Evolutionary conservation across 2,113 vertebrate species (phyloP).

Genomic region (Mastomys natalensis): DNA sequence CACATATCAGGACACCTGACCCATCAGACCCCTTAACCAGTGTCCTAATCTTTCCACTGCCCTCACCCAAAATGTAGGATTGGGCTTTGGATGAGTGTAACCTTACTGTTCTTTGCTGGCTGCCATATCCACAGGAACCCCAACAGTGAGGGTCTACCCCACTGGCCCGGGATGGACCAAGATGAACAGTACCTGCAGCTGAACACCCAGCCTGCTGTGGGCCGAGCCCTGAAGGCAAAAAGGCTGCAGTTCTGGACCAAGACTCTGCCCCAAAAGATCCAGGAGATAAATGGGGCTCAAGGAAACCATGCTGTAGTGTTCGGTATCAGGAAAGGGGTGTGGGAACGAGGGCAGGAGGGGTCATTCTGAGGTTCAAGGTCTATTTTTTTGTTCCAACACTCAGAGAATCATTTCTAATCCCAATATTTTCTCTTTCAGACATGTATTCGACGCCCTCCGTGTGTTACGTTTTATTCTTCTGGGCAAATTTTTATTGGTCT

Average conservation of each 20-base stretch:
- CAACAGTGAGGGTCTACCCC: not conserved
- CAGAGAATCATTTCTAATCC: not conserved
- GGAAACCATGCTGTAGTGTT: not conserved
- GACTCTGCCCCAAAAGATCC: no score
- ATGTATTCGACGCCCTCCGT: not conserved
- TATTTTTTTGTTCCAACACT: not conserved
- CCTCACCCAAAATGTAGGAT: not conserved
- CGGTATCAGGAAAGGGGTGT: not conserved
- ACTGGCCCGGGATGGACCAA: not conserved
- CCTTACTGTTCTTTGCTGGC: not conserved
- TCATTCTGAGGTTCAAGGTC: not conserved
- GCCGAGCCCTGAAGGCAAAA: slow-evolving; percentile 8
- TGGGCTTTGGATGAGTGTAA: not conserved
- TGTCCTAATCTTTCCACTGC: not conserved
- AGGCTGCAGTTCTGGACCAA: not conserved
- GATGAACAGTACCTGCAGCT: slow-evolving; percentile 69
- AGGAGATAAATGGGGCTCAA: no score
- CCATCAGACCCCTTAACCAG: not conserved
- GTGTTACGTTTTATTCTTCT: not conserved
- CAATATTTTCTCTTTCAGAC: not conserved
- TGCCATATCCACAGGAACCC: not conserved
- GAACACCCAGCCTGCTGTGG: not conserved
- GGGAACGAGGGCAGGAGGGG: not conserved
- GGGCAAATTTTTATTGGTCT: not conserved
- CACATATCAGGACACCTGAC: not conserved